A percentile compares a stretch with the other conserved stretches of the same genome.
Conservation (phyloP, 1,140 invertebrate genomes). For the Papilio dardanus region DNA sequence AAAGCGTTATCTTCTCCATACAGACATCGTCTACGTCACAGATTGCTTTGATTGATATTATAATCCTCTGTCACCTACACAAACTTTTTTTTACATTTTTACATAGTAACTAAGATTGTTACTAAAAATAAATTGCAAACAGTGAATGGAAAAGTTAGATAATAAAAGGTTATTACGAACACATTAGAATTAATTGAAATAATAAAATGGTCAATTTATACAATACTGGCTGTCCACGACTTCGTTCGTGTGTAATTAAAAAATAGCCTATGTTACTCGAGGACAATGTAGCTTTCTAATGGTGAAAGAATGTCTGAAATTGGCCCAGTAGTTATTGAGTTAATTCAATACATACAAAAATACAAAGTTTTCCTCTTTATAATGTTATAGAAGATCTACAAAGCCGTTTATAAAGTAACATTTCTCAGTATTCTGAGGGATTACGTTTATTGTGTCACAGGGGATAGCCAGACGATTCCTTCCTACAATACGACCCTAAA, state of each 20-base stretch:
- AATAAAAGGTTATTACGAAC: not conserved
- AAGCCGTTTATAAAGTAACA: constrained; percentile 50
- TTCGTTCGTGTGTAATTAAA: too few relatives aligned
- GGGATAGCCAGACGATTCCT: constrained; percentile 63
- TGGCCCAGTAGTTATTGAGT: too few relatives aligned
- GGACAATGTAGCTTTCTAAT: too few relatives aligned
- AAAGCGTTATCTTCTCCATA: constrained; percentile 15
- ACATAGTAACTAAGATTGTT: not conserved
- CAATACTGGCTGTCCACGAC: too few relatives aligned
- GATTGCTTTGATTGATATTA: constrained; percentile 10
- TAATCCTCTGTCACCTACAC: constrained; percentile 1
- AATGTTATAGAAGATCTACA: too few relatives aligned
- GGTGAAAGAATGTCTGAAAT: too few relatives aligned
- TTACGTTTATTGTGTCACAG: constrained; percentile 75
- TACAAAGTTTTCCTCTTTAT: too few relatives aligned
- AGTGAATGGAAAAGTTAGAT: not conserved
- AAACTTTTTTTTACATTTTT: not conserved
- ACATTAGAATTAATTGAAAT: not conserved
- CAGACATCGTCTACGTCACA: constrained; percentile 3
- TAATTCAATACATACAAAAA: too few relatives aligned
- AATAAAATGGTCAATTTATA: too few relatives aligned
- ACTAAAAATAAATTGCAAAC: not conserved
- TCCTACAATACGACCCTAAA: constrained; percentile 59
- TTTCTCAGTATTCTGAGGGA: constrained; percentile 53
- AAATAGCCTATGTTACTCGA: too few relatives aligned